Evolutionary conservation across 2,113 vertebrate genomes (phyloP), one percentile per base, ranked within the genome.

Genomic region (Rhadina sibilatrix): DNA sequence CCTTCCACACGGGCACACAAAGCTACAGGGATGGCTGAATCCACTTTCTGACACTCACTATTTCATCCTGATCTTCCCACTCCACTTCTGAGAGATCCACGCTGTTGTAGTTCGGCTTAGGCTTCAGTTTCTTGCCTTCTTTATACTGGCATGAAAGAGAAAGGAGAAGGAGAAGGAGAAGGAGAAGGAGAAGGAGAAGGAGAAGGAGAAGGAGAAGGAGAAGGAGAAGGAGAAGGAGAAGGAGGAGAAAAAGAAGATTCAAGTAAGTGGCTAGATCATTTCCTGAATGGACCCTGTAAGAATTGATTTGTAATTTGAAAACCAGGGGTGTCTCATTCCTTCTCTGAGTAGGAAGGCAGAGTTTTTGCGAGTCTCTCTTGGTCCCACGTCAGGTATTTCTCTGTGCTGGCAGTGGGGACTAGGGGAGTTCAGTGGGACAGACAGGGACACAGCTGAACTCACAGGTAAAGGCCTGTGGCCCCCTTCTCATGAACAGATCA

Each of bases 81-180:
- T 99, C 99, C 84, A 99, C 99, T 94, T 99, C 99, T 2, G 98
- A 98, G 71, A 99, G 98, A 83, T 99, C 99, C 61, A 99, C 99
- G 0, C 99, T 99, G 97, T 99, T 99, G 95, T 99, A 99, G 95
- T 99, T 99, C 0, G 99, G 99, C 90, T 99, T 99, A 21, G 99
- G 99, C 81, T 98, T 99, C 56, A 99, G 94, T 61, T 98, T 99
- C 97, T 98, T 99, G 18, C 99, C 99, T 59, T 99, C 99, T 95
- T 98, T 99, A 87, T 99, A 99, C 99, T 99, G 93, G 25, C 42
- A 49, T 74, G 59, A 2, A 27, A 38, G 37, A 10, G 10, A 38
- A 38, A 38, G 37, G 10, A 38, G 37, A 10, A 38, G 37, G 10
- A 38, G 37, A 38, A 38, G 37, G 10, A 38, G 37, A 38, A 38